Evolutionary conservation across 2,888 invertebrate species (phyloP).

Genomic region (Conistra vaccinii): DNA sequence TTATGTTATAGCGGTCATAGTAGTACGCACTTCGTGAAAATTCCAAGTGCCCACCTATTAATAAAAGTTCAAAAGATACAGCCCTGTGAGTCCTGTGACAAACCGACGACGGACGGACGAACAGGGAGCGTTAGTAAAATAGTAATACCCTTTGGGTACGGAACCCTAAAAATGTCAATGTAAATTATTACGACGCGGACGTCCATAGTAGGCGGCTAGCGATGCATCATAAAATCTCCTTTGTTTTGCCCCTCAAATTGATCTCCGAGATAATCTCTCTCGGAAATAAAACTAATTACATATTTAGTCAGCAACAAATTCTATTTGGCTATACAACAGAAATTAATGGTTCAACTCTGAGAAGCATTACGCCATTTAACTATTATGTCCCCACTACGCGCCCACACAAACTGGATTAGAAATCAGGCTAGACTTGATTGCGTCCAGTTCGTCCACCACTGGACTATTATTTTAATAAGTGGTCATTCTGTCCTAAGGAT

Average conservation of each 20-base stretch:
- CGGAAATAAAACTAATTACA: constrained; percentile 47
- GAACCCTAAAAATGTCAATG: constrained; percentile 65
- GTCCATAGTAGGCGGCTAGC: constrained; percentile 57
- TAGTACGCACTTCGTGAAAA: neutral
- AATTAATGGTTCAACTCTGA: constrained; percentile 43
- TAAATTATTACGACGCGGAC: constrained; percentile 67
- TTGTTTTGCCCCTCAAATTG: constrained; percentile 65
- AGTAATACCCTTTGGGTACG: neutral
- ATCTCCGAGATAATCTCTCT: constrained; percentile 27
- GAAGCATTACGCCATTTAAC: constrained; percentile 53
- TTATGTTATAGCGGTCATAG: neutral
- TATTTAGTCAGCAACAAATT: constrained; percentile 51
- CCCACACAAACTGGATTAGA: constrained; percentile 73
- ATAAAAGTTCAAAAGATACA: neutral
- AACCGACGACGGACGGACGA: neutral
- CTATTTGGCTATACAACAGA: constrained; percentile 42
- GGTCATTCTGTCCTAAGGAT: constrained; percentile 82
- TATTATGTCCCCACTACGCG: constrained; percentile 57
- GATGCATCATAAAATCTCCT: constrained; percentile 58
- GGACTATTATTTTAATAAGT: constrained; percentile 85
- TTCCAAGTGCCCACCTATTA: neutral
- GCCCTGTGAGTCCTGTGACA: no score
- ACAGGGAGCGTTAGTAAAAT: neutral
- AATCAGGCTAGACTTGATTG: constrained; percentile 76
- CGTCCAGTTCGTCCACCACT: constrained; percentile 67